These are phyloP conservation scores for Leptinotarsa peninsularis DNA, from an alignment of 2,888 invertebrate genomes.

Conservation along the genomic window DNA sequence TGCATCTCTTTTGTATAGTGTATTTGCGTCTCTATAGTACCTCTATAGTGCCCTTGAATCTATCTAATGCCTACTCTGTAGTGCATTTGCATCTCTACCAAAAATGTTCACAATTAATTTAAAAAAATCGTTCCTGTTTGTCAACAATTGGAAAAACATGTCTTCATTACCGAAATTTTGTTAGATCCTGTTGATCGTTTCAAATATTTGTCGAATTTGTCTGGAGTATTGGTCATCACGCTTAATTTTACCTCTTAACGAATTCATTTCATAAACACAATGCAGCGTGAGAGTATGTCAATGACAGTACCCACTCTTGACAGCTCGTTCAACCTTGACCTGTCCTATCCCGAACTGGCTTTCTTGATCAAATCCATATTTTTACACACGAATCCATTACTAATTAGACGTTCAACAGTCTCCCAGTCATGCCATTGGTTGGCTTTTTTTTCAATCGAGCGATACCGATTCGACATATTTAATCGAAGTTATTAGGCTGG, in stretches of 20 bases:
- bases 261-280: constrained; percentile 44
- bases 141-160: too few relatives aligned
- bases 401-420: constrained; percentile 27
- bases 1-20: too few relatives aligned
- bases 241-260: constrained; percentile 19
- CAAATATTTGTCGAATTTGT: background rate
- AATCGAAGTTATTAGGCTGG: background rate
- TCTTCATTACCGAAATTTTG: too few relatives aligned
- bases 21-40: too few relatives aligned
- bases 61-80: too few relatives aligned
- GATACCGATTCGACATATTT: background rate
- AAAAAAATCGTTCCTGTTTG: too few relatives aligned
- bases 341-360: constrained; percentile 49
- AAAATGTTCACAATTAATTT: too few relatives aligned
- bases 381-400: constrained; percentile 26
- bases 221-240: background rate
- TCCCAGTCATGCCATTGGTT: constrained; percentile 14
- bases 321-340: constrained; percentile 53
- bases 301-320: constrained; percentile 53
- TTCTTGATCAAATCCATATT: constrained; percentile 35
- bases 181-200: too few relatives aligned
- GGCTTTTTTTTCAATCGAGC: background rate
- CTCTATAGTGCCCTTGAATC: too few relatives aligned
- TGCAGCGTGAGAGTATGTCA: constrained; percentile 51
- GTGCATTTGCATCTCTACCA: too few relatives aligned